Conservation (phyloP, 2,888 invertebrate genomes). For the Gisinianus flammeolus region DNA sequence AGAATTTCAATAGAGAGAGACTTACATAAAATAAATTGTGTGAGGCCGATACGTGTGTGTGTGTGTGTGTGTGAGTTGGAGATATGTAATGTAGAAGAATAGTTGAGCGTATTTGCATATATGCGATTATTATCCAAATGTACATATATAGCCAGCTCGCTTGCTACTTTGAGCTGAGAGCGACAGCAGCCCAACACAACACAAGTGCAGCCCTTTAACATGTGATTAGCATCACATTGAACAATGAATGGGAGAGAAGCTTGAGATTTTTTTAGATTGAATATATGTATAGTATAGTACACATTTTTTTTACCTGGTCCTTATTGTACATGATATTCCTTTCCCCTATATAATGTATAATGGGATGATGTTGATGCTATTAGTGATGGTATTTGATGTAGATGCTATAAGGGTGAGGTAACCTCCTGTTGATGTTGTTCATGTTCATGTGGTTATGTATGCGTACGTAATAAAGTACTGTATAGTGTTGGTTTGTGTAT, state of each 20-base stretch:
- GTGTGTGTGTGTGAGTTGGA: not conserved
- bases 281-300: too few relatives aligned
- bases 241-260: not conserved
- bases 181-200: not conserved
- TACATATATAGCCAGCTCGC: too few relatives aligned
- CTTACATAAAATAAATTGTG: not conserved
- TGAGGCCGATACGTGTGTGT: not conserved
- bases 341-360: not conserved
- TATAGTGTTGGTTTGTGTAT: not conserved
- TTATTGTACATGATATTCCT: not conserved
- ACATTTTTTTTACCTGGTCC: not conserved
- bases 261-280: not conserved
- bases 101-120: constrained; percentile 5
- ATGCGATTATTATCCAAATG: constrained; percentile 1
- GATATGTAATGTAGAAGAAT: not conserved
- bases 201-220: too few relatives aligned
- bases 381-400: not conserved
- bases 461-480: not conserved
- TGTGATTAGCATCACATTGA: not conserved
- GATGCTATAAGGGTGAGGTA: not conserved
- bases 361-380: not conserved
- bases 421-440: not conserved
- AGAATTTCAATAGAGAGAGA: not conserved
- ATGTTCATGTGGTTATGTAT: not conserved
- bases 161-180: too few relatives aligned